Evolutionary conservation across 2,797 vertebrate species (phyloP).

Genomic region (Neostethus bicornis): DNA sequence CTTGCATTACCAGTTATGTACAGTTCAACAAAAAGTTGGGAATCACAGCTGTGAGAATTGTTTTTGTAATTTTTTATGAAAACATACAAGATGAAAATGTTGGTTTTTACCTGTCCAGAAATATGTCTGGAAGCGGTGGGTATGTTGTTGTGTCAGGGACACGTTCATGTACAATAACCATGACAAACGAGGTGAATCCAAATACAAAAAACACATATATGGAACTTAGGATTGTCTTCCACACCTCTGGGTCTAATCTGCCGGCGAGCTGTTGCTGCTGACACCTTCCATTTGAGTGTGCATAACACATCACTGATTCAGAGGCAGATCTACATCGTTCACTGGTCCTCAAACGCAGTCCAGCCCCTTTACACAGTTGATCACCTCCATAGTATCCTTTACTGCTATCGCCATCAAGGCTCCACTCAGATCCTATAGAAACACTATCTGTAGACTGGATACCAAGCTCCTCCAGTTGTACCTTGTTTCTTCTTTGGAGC

Average conservation of each 20-base stretch:
- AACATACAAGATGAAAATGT: neutral
- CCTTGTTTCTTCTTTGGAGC: slow-evolving; percentile 86
- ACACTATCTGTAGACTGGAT: slow-evolving; percentile 24
- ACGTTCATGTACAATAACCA: slow-evolving; percentile 96
- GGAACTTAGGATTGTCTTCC: slow-evolving; percentile 91
- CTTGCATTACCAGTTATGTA: slow-evolving; percentile 38
- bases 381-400: slow-evolving; percentile 57
- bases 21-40: slow-evolving; percentile 38
- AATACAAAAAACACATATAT: slow-evolving; percentile 93
- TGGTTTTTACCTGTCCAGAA: slow-evolving; percentile 88
- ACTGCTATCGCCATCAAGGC: slow-evolving; percentile 30
- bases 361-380: slow-evolving; percentile 83
- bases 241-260: slow-evolving; percentile 91
- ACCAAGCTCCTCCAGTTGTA: slow-evolving; percentile 83
- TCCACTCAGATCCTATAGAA: slow-evolving; percentile 42
- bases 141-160: slow-evolving; percentile 97
- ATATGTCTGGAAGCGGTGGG: slow-evolving; percentile 95
- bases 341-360: slow-evolving; percentile 79
- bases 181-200: slow-evolving; percentile 93
- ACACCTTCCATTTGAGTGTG: slow-evolving; percentile 87
- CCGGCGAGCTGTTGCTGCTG: slow-evolving; percentile 81
- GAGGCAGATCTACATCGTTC: slow-evolving; percentile 57
- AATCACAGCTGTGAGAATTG: slow-evolving; percentile 2
- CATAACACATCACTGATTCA: slow-evolving; percentile 79
- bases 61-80: too few relatives aligned